phyloP scores from a whole-genome alignment of 2,113 vertebrate species.

The Sitta europaea region DNA sequence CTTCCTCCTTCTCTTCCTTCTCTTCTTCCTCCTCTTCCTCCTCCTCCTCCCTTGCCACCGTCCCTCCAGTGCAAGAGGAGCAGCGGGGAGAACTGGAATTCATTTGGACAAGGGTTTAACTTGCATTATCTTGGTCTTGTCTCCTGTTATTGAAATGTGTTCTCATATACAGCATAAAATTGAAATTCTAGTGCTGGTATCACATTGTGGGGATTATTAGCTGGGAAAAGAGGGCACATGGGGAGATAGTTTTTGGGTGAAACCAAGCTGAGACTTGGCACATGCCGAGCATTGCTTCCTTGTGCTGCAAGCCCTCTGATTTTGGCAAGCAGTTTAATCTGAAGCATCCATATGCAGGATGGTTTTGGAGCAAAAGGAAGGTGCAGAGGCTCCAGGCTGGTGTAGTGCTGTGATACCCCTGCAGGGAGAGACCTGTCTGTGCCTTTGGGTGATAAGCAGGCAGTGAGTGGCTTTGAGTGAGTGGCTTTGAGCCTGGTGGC shows the following conservation, averaged over 20 bases:
- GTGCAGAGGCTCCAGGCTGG: not conserved
- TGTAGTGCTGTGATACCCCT: not conserved
- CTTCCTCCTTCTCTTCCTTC: not conserved
- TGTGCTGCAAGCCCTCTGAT: not conserved
- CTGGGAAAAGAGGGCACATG: not conserved
- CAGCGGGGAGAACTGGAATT: not conserved
- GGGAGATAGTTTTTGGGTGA: not conserved
- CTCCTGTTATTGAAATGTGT: not conserved
- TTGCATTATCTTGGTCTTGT: not conserved
- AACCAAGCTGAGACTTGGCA: not conserved
- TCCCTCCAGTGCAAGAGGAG: not conserved
- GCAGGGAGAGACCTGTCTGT: not conserved
- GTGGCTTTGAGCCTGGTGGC: accelerated
- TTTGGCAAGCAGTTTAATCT: not conserved
- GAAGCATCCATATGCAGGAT: not conserved
- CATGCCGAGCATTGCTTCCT: not conserved
- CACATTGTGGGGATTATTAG: not conserved
- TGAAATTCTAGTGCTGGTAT: not conserved
- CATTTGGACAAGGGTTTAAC: not conserved
- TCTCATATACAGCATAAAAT: not conserved
- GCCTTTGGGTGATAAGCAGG: not conserved
- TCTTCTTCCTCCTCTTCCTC: not conserved
- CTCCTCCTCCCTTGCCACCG: not conserved
- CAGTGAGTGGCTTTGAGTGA: not conserved
- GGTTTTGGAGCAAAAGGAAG: not conserved